Evolutionary conservation across 2,888 invertebrate species (phyloP), one percentile per base, ranked within the genome.

Genomic region (Pimpla rufipes): DNA sequence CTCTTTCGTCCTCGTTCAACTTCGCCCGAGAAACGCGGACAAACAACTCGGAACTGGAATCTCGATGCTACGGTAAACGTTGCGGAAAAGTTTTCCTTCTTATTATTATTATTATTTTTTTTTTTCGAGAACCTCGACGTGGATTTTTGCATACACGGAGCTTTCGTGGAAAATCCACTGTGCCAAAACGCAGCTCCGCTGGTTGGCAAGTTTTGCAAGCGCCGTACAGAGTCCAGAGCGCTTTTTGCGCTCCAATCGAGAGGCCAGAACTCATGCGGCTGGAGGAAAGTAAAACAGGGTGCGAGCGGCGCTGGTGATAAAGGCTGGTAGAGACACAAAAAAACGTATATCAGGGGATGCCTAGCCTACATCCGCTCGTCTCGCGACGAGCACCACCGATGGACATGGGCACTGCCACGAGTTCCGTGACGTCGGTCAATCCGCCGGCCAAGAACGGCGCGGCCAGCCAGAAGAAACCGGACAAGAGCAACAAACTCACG

Each of bases 281-380:
- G 29, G 42, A 52, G 6, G 10, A 29, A 21, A 18, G 8, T 1
- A n/a, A 18, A 23, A n/a, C 6, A 8, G 59, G 2, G 3, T 16
- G 16, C 29, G 8, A 40, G 8, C 35, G 40, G 37, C 10, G 18
- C 16, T 62, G n/a, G 29, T 40, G 16, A 21, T 55, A 18, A 29
- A 66, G 21, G 59, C 45, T 76, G 78, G 77, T 52, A 75, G 76
- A 59, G 67, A 85, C 88, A 88, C 88, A 88, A 88, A 81, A 87
- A 82, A 83, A 88, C 82, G 84, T 85, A 87, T 67, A 89, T 88
- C 87, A 90, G 92, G 93, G 93, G 92, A 93, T 93, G 93, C 93
- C 93, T 91, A 93, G 93, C 90, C 92, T 93, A 91, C 92, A 92
- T 84, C 93, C 92, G 92, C 93, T 93, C 92, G 93, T 93, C 93